Evolutionary conservation across 2,888 invertebrate genomes (phyloP).

Genomic region (Caenorhabditis virilis): DNA sequence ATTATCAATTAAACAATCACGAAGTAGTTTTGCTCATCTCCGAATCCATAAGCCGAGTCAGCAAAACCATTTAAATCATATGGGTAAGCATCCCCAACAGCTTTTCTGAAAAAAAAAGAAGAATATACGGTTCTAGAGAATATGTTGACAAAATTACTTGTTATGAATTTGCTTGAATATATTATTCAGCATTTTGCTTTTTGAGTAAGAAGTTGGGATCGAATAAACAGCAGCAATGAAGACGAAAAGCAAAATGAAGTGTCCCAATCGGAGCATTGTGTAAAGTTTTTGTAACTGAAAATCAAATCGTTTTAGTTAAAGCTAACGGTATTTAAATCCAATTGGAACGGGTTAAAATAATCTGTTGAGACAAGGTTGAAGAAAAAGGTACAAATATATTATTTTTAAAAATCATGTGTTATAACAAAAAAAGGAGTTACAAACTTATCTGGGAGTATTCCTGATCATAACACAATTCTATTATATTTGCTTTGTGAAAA

Average conservation of each 20-base stretch:
- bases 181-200: slow-evolving; percentile 37
- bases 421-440: no score
- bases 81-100: slow-evolving; percentile 30
- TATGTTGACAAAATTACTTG: slow-evolving; percentile 36
- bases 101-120: slow-evolving; percentile 24
- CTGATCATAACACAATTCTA: no score
- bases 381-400: no score
- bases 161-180: slow-evolving; percentile 50
- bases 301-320: no score
- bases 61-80: slow-evolving; percentile 36
- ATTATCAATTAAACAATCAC: slow-evolving; percentile 28
- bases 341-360: no score
- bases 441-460: no score
- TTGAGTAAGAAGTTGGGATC: slow-evolving; percentile 44
- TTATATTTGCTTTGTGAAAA: no score
- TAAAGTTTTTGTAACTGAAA: no score
- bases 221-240: slow-evolving; percentile 30
- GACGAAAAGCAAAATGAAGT: slow-evolving; percentile 29
- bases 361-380: no score
- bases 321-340: no score
- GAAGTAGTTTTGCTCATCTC: slow-evolving; percentile 38
- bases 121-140: background rate
- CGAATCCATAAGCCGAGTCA: slow-evolving; percentile 29
- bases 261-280: slow-evolving; percentile 36
- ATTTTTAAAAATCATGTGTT: no score